Conservation (phyloP, 2,797 vertebrate species). For the Arnoldichthys spilopterus region DNA sequence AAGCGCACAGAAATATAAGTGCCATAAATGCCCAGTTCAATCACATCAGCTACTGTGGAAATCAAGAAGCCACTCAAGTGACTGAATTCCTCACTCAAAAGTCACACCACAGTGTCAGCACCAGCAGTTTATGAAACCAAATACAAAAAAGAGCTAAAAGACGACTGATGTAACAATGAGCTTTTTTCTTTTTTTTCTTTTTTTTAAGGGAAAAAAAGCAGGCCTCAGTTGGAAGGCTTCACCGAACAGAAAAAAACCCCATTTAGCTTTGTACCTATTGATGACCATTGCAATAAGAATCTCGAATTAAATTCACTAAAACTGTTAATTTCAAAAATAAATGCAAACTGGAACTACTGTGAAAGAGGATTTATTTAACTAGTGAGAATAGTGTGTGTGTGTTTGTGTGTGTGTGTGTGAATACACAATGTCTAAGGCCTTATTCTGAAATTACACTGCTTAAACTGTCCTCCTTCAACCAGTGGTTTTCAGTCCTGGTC, state of each 20-base stretch:
- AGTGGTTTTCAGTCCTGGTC: neutral
- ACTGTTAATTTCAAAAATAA: conserved; percentile 20
- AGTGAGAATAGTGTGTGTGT: conserved; percentile 6
- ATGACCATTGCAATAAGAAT: neutral
- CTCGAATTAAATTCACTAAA: conserved; percentile 32
- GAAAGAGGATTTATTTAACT: conserved; percentile 23
- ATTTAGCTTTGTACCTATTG: neutral
- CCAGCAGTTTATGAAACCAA: conserved; percentile 22
- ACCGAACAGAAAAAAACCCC: conserved; percentile 15
- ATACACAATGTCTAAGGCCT: conserved; percentile 55
- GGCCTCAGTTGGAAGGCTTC: neutral
- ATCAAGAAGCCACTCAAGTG: conserved; percentile 22
- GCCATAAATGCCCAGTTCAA: conserved; percentile 8
- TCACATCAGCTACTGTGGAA: conserved; percentile 30
- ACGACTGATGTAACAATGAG: neutral
- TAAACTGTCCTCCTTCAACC: conserved; percentile 28
- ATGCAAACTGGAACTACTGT: conserved; percentile 20
- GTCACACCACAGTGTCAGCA: conserved; percentile 21
- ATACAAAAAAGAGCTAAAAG: conserved; percentile 35
- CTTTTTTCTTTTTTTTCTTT: conserved; percentile 16
- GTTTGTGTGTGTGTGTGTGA: neutral
- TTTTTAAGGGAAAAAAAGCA: neutral
- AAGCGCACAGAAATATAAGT: conserved; percentile 26
- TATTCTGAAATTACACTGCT: conserved; percentile 36
- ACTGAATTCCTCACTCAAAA: conserved; percentile 28